A percentile compares a stretch with the other conserved stretches of the same genome.
These are phyloP conservation scores for Torymus tubicola DNA, from an alignment of 2,888 invertebrate genomes.

Conservation along the genomic window DNA sequence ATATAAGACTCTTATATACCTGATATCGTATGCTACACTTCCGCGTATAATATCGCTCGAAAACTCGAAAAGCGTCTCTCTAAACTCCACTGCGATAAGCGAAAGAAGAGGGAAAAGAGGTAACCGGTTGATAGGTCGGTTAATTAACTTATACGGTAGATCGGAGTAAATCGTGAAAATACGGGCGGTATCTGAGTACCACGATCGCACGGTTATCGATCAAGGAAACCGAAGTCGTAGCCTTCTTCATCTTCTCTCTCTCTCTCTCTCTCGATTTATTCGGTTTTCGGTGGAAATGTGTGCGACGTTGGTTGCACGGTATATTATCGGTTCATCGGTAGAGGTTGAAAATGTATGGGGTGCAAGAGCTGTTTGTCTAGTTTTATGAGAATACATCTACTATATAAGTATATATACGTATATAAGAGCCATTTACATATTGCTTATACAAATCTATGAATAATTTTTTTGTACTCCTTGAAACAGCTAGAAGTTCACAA, in stretches of 20 bases:
- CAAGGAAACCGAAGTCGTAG: constrained; percentile 38
- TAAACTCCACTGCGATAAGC: neutral
- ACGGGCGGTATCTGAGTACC: constrained; percentile 52
- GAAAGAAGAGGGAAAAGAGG: neutral
- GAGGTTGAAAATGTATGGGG: constrained; percentile 29
- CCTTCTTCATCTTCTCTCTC: neutral
- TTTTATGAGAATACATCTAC: neutral
- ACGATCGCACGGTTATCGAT: constrained; percentile 55
- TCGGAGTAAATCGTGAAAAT: constrained; percentile 54
- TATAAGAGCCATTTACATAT: too few relatives aligned
- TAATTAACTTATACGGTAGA: constrained; percentile 57
- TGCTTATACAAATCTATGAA: too few relatives aligned
- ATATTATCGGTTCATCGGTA: constrained; percentile 31
- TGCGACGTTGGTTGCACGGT: neutral
- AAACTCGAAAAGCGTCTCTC: constrained; percentile 29
- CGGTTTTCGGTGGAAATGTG: constrained; percentile 8
- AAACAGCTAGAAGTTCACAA: too few relatives aligned
- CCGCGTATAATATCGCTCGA: constrained; percentile 3
- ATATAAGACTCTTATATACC: constrained; percentile 31
- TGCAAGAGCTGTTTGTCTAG: neutral
- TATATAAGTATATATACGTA: too few relatives aligned
- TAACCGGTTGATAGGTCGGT: constrained; percentile 51
- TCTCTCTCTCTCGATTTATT: constrained; percentile 19
- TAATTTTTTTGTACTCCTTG: too few relatives aligned
- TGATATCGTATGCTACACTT: neutral